Conservation (phyloP, 1,140 invertebrate species). For the Leptopilina clavipes region DNA sequence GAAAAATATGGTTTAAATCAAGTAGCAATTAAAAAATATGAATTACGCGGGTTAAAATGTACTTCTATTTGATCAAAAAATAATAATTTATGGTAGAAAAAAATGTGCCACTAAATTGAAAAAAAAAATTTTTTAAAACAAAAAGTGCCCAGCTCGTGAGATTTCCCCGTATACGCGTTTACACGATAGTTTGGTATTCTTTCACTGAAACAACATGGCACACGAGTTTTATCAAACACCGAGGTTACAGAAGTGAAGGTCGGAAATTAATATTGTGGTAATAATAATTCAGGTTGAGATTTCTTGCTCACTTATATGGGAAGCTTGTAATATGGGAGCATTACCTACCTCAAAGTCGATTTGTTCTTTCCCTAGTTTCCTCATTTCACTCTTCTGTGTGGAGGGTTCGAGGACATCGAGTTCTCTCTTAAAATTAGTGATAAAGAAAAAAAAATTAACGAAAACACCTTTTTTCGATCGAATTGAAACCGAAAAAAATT, state of each 20-base stretch:
- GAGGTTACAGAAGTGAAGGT: conserved; percentile 26
- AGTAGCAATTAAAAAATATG: no score
- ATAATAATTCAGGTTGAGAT: conserved; percentile 1
- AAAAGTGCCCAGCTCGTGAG: no score
- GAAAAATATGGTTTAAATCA: no score
- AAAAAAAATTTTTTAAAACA: no score
- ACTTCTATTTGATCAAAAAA: no score
- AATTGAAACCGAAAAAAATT: not conserved
- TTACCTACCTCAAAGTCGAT: conserved; percentile 21
- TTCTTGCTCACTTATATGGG: not conserved
- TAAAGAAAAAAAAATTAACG: not conserved
- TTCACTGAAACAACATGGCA: not conserved
- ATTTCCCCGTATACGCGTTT: not conserved
- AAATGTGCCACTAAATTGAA: no score
- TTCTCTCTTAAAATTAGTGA: not conserved
- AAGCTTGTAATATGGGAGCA: conserved; percentile 8
- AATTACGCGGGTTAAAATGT: no score
- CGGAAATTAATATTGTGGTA: conserved; percentile 25
- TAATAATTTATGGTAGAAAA: no score
- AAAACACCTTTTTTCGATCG: not conserved
- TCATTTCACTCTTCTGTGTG: conserved; percentile 6
- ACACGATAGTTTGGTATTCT: not conserved
- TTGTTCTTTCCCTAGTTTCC: conserved; percentile 7
- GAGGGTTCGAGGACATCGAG: conserved; percentile 14
- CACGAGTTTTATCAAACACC: not conserved